Conservation (phyloP, 1,140 invertebrate genomes). For the Drosophila nasuta region DNA sequence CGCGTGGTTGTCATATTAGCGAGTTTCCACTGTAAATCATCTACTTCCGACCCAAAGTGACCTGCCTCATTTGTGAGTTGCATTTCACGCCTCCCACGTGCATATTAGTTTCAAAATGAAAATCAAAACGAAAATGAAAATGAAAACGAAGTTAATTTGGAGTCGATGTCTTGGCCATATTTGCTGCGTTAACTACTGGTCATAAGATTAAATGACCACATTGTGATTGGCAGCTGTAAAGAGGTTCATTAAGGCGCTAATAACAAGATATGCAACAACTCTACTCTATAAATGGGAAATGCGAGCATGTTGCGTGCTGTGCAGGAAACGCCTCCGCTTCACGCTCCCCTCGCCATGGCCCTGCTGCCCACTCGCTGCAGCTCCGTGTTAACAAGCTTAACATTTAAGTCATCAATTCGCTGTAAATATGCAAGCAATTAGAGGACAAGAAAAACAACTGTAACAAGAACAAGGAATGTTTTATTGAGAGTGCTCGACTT, state of each 20-base stretch:
- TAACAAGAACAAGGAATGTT: not conserved
- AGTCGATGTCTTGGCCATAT: slow-evolving; percentile 37
- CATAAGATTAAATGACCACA: slow-evolving; percentile 45
- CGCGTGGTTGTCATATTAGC: not conserved
- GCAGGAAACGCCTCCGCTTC: slow-evolving; percentile 38
- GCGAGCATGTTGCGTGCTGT: slow-evolving; percentile 24
- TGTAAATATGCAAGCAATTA: slow-evolving; percentile 43
- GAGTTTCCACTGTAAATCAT: slow-evolving; percentile 55
- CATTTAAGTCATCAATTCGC: slow-evolving; percentile 33
- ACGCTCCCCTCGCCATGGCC: not conserved
- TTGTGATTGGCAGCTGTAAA: slow-evolving; percentile 70
- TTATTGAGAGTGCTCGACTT: not conserved
- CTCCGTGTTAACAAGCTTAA: slow-evolving; percentile 11
- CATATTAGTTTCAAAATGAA: slow-evolving; percentile 34
- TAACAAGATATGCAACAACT: slow-evolving; percentile 62
- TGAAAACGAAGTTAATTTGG: slow-evolving; percentile 28
- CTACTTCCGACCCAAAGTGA: slow-evolving; percentile 34
- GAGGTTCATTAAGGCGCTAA: slow-evolving; percentile 74
- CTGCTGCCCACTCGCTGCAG: not conserved
- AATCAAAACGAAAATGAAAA: slow-evolving; percentile 15
- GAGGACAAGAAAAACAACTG: slow-evolving; percentile 16
- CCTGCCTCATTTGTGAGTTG: slow-evolving; percentile 15
- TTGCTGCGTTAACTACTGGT: slow-evolving; percentile 52
- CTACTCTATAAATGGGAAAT: slow-evolving; percentile 27
- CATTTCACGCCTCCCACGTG: slow-evolving; percentile 61